phyloP scores from a whole-genome alignment of 2,888 invertebrate species.

The Andrena fulva region DNA sequence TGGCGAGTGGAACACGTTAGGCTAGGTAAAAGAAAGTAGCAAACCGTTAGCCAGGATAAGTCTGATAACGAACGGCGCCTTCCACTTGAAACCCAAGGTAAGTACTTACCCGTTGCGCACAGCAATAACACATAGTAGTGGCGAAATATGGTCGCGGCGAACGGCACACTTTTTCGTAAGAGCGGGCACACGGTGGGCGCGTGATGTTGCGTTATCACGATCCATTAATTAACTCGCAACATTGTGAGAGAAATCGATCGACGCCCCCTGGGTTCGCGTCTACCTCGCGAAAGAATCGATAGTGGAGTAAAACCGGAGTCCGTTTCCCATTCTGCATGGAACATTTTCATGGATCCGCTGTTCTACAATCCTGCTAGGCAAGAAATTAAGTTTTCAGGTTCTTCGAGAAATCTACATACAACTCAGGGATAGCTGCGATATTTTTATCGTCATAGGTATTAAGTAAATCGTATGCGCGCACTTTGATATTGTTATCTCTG shows the following conservation, averaged over 20 bases:
- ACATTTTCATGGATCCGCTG: background rate
- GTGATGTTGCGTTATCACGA: background rate
- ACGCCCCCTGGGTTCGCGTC: background rate
- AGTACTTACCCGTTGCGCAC: background rate
- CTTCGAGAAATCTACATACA: background rate
- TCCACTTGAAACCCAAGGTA: background rate
- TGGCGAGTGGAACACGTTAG: background rate
- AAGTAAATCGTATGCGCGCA: no score
- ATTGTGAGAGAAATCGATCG: background rate
- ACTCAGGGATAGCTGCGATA: background rate
- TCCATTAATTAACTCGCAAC: conserved; percentile 28
- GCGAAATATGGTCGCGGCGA: background rate
- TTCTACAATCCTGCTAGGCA: background rate
- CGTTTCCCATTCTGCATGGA: background rate
- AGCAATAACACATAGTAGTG: background rate
- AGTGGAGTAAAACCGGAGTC: background rate
- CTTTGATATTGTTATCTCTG: no score
- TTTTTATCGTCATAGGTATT: background rate
- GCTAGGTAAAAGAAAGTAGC: background rate
- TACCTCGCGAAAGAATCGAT: background rate
- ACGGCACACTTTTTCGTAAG: conserved; percentile 18
- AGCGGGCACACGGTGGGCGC: background rate
- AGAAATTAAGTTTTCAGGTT: background rate
- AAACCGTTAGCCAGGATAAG: conserved; percentile 9
- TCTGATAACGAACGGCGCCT: background rate